These are phyloP conservation scores for Petrosia ficiformis DNA, from an alignment of 37 sponge, comb jelly and placozoan species.

Conservation along the genomic window DNA sequence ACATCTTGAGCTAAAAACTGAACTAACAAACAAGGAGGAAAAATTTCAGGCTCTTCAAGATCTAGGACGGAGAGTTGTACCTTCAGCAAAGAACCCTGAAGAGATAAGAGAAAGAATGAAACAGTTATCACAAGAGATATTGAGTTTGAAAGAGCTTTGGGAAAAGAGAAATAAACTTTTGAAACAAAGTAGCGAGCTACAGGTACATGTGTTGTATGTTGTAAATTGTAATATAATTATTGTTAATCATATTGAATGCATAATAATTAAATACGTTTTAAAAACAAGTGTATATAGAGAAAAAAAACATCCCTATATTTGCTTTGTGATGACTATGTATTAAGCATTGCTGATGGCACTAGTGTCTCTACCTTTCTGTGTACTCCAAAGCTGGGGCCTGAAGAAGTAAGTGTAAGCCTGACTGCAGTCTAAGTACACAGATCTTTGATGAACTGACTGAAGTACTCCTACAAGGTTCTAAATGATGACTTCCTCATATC, in stretches of 20 bases:
- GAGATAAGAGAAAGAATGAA: constrained; percentile 56
- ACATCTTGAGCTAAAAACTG: constrained; percentile 70
- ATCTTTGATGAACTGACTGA: too few species aligned
- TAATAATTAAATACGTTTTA: background rate
- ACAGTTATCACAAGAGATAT: constrained; percentile 57
- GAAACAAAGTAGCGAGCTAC: constrained; percentile 66
- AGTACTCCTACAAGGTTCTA: too few species aligned
- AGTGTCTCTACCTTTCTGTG: too few species aligned
- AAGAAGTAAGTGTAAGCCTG: too few species aligned
- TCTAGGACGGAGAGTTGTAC: constrained; percentile 38
- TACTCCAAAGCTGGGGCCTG: too few species aligned
- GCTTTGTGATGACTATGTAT: too few species aligned
- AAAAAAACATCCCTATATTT: too few species aligned
- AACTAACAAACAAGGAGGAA: constrained; percentile 72
- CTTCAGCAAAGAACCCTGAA: constrained; percentile 8
- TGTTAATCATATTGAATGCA: background rate
- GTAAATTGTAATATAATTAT: background rate
- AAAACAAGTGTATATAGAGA: too few species aligned
- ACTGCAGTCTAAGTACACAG: too few species aligned
- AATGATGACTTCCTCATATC: too few species aligned
- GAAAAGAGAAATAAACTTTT: constrained; percentile 71
- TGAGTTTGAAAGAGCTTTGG: constrained; percentile 59
- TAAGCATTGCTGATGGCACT: too few species aligned
- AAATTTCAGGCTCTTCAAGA: constrained; percentile 65
- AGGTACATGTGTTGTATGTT: constrained; percentile 20